A percentile compares a stretch with the other conserved stretches of the same genome.
Evolutionary conservation across 2,113 vertebrate genomes (phyloP).

Genomic region (Rhynchomys soricoides): DNA sequence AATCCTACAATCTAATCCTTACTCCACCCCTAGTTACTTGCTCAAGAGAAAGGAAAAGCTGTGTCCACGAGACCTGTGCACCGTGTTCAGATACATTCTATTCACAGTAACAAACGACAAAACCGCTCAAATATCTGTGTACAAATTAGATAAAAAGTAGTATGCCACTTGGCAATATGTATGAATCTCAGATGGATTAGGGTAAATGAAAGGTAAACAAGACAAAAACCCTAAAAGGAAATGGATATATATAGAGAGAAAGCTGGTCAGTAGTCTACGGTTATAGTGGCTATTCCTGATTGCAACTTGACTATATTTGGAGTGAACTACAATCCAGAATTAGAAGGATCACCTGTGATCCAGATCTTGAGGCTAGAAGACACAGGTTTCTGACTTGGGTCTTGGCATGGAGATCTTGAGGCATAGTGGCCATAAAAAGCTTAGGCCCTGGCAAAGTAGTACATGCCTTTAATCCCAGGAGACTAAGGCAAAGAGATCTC

Average conservation of each 20-base stretch:
- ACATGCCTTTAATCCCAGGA: too few species aligned
- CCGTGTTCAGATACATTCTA: not conserved
- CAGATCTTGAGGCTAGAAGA: too few species aligned
- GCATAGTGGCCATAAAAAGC: too few species aligned
- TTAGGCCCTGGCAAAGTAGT: too few species aligned
- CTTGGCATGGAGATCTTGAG: too few species aligned
- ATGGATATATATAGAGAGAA: not conserved
- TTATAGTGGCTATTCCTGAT: too few species aligned
- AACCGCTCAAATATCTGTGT: not conserved
- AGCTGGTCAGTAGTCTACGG: not conserved
- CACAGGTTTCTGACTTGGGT: too few species aligned
- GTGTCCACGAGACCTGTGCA: not conserved
- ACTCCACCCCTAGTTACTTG: not conserved
- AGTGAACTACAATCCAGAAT: too few species aligned
- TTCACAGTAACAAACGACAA: not conserved
- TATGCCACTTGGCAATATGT: not conserved
- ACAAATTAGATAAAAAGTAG: not conserved
- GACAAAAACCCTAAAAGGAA: not conserved
- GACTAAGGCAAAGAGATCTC: too few species aligned
- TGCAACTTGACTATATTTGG: too few species aligned
- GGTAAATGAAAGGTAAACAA: not conserved
- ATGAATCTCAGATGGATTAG: not conserved
- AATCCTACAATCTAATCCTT: not conserved
- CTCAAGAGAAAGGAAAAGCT: not conserved
- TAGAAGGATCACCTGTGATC: too few species aligned